phyloP scores from a whole-genome alignment of 2,888 invertebrate genomes.

The Agapetus fuscipes region DNA sequence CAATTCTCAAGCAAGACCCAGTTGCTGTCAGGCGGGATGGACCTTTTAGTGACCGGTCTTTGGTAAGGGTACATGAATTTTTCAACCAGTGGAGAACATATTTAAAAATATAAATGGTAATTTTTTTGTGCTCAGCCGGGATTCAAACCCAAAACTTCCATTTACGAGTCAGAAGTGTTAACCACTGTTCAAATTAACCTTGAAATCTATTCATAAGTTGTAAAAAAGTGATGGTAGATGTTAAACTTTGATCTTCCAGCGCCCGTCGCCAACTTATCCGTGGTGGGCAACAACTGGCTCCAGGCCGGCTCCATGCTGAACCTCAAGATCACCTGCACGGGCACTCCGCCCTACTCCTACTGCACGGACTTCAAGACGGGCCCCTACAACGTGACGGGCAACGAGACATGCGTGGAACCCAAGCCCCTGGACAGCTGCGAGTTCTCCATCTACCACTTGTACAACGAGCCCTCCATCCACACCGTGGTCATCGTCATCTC shows the following conservation, averaged over 20 bases:
- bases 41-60: too few relatives aligned
- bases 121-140: too few relatives aligned
- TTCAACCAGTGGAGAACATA: too few relatives aligned
- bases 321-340: constrained; percentile 61
- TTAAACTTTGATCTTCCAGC: constrained; percentile 54
- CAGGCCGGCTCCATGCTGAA: constrained; percentile 70
- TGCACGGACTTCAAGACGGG: constrained; percentile 59
- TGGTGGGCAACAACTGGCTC: constrained; percentile 72
- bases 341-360: constrained; percentile 62
- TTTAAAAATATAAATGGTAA: too few relatives aligned
- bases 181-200: too few relatives aligned
- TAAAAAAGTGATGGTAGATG: too few relatives aligned
- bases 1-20: too few relatives aligned
- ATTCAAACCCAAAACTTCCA: too few relatives aligned
- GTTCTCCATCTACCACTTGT: constrained; percentile 59
- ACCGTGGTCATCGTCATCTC: constrained; percentile 69
- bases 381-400: constrained; percentile 60
- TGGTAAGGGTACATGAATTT: too few relatives aligned
- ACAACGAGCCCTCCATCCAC: constrained; percentile 57
- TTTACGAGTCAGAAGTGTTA: too few relatives aligned
- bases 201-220: too few relatives aligned
- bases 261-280: constrained; percentile 58
- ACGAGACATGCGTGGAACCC: constrained; percentile 57
- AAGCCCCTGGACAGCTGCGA: constrained; percentile 41
- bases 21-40: too few relatives aligned